Base-by-base conservation (phyloP, 2,797 vertebrate species). In the Octomys mimax region DNA sequence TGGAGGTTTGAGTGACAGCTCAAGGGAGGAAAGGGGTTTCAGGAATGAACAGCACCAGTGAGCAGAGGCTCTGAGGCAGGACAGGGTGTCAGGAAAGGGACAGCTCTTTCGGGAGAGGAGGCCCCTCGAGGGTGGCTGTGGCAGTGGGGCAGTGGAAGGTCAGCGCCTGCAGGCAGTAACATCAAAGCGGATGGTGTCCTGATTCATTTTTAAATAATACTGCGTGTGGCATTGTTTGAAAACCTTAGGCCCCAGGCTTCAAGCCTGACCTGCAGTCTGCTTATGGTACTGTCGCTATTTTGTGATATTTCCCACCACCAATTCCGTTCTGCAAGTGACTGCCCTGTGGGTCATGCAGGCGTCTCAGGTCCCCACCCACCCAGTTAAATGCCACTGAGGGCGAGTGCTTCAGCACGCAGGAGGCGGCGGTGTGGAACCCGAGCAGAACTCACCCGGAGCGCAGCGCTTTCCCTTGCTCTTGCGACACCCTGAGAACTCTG, bases 261-360 rank as follows among this genome's bases (percentile, higher is more conserved):
- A 96, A 64, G 96, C 96, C 96, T 98, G 95, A 97, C 87, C 61
- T 64, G 96, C 42, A 92, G 28, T 4, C 31, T 87, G 70, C 98
- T 98, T 96, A 79, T 0, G 24, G 26, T n/a, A 1, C 33, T 33
- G 13, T 28, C 18, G 39, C 97, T 96, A 93, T 96, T 96, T 95
- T 96, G 75, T 98, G 97, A 97, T 98, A 98, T 98, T 98, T 98
- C 96, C 98, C 70, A 98, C 98, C 98, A 98, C 96, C 98, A 95
- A 49, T 96, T 97, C 96, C 96, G 96, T 94, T 98, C 95, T 95
- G 92, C 70, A 94, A 96, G 92, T 96, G 98, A 98, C 98, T 98
- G 97, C 98, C 99, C 97, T 98, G 93, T 97, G 98, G 99, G 99
- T 99, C 98, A 99, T 98, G 93, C 99, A 82, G 99, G 98, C 99